Conservation (phyloP, 2,797 vertebrate species). For the Acipenser transmontanus region DNA sequence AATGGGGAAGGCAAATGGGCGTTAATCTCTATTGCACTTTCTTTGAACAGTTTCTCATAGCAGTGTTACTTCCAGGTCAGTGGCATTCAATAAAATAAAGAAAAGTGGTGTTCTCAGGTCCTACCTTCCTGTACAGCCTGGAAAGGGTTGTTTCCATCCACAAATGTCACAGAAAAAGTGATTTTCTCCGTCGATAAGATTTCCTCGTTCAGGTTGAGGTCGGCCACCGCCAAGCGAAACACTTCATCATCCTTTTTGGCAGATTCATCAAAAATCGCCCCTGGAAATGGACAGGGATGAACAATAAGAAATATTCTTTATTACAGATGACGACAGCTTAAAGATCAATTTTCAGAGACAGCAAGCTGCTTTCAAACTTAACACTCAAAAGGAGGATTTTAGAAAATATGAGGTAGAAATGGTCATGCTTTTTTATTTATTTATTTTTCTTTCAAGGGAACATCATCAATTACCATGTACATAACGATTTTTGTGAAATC, state of each 20-base stretch:
- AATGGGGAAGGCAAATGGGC: background rate
- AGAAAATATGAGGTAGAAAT: no score
- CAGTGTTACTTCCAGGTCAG: background rate
- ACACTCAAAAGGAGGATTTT: no score
- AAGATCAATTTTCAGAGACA: constrained; percentile 10
- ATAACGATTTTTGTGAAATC: no score
- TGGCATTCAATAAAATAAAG: background rate
- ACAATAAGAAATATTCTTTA: constrained; percentile 15
- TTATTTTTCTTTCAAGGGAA: no score
- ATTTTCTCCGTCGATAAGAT: constrained; percentile 98
- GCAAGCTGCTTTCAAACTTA: no score
- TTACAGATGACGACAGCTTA: constrained; percentile 10
- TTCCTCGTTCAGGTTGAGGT: constrained; percentile 97
- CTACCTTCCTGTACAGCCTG: constrained; percentile 98
- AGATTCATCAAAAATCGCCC: constrained; percentile 95
- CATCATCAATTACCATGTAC: no score
- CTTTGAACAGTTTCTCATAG: background rate
- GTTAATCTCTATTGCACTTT: background rate
- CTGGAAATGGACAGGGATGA: constrained; percentile 44
- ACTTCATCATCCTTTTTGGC: constrained; percentile 95
- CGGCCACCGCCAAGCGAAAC: constrained; percentile 90
- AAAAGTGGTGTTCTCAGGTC: constrained; percentile 20
- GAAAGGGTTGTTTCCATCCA: constrained; percentile 96
- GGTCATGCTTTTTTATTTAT: no score
- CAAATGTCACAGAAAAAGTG: constrained; percentile 93